Conservation (phyloP, 2,797 vertebrate species). For the Malacoctenus gilli region DNA sequence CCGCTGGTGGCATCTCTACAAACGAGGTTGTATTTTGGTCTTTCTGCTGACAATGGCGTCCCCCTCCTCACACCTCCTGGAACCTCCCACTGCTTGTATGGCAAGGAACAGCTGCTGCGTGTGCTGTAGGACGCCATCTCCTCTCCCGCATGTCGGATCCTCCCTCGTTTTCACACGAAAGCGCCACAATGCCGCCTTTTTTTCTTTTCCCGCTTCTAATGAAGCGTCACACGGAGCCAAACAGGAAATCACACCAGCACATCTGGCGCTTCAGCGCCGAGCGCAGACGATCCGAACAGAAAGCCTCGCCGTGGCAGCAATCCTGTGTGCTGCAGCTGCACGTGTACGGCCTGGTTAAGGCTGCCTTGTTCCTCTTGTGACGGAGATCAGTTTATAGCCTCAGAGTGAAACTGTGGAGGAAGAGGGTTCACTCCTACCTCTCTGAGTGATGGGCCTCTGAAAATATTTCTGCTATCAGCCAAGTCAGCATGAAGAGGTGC, state of each 20-base stretch:
- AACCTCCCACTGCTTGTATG: neutral
- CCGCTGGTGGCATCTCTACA: no score
- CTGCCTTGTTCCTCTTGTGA: constrained; percentile 60
- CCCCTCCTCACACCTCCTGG: no score
- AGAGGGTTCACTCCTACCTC: constrained; percentile 58
- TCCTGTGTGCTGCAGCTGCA: constrained; percentile 56
- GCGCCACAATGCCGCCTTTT: neutral
- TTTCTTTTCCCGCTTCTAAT: constrained; percentile 1
- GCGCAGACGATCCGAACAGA: constrained; percentile 43
- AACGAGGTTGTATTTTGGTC: no score
- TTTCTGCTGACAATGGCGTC: no score
- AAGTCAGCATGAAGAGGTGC: constrained; percentile 67
- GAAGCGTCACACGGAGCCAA: constrained; percentile 14
- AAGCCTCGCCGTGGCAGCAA: constrained; percentile 46
- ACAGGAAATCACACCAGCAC: constrained; percentile 49
- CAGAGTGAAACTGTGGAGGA: constrained; percentile 62
- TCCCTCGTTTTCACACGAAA: constrained; percentile 10
- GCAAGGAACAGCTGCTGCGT: neutral
- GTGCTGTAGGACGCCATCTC: neutral
- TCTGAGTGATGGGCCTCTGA: constrained; percentile 68
- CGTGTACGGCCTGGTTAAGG: constrained; percentile 42
- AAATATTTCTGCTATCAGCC: constrained; percentile 66
- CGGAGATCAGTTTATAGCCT: constrained; percentile 65
- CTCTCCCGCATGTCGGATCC: constrained; percentile 4
- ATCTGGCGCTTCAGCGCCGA: constrained; percentile 54